A percentile compares a stretch with the other conserved stretches of the same genome.
These are phyloP conservation scores for Caiman crocodilus DNA, from an alignment of 2,797 vertebrate genomes.

Conservation along the genomic window DNA sequence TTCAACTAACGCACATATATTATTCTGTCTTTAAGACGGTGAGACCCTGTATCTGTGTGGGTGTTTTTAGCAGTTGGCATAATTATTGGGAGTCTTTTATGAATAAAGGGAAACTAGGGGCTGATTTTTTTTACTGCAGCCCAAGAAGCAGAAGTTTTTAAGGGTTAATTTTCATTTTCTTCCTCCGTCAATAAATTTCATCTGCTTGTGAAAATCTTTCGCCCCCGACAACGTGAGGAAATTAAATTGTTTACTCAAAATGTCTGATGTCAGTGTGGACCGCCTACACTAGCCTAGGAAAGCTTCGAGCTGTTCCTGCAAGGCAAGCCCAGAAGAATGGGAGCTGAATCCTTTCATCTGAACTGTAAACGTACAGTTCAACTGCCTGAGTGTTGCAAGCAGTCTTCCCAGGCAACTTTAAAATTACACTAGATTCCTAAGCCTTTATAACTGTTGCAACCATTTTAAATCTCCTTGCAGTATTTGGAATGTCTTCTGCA, in stretches of 20 bases:
- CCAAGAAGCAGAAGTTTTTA: not conserved
- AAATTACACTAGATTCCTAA: not conserved
- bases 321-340: not conserved
- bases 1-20: slow-evolving; percentile 32
- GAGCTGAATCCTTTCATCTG: not conserved
- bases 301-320: not conserved
- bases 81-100: not conserved
- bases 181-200: not conserved
- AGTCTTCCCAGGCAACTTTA: not conserved
- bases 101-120: not conserved
- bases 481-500: not conserved
- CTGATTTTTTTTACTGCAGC: not conserved
- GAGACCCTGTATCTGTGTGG: not conserved
- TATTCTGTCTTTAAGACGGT: slow-evolving; percentile 6
- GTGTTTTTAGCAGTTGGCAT: not conserved
- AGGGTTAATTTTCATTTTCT: not conserved
- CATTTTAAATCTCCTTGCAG: not conserved
- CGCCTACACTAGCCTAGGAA: not conserved
- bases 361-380: not conserved
- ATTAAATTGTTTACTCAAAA: slow-evolving; percentile 30
- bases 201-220: not conserved
- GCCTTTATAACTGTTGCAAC: not conserved
- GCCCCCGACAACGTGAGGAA: not conserved
- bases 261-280: not conserved
- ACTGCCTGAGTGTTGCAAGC: not conserved